Percentiles rank a stretch among this genome's conserved stretches.
phyloP scores from a whole-genome alignment of 2,113 vertebrate genomes.

The Leuciscus idus region DNA sequence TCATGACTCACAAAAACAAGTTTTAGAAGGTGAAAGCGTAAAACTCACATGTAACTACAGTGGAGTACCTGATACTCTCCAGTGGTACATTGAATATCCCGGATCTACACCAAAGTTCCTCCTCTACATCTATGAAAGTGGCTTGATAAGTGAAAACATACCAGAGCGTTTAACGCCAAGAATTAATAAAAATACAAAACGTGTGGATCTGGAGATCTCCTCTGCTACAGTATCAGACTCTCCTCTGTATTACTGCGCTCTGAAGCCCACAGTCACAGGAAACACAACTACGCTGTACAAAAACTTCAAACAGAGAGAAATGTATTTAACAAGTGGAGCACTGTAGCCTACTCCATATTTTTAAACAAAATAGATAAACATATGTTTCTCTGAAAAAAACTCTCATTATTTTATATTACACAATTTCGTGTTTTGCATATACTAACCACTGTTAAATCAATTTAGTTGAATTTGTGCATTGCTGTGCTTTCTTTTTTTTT shows the following conservation, averaged over 20 bases:
- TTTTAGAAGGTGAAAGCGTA: neutral
- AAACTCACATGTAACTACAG: conserved; percentile 25
- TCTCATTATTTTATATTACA: neutral
- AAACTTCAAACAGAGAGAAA: conserved; percentile 19
- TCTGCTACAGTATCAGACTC: neutral
- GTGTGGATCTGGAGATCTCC: conserved; percentile 21
- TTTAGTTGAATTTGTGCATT: neutral
- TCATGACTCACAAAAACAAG: neutral
- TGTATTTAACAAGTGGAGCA: no score
- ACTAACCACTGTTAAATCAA: neutral
- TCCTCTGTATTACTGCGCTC: conserved; percentile 27
- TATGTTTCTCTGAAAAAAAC: neutral
- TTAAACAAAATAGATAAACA: neutral
- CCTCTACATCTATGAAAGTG: conserved; percentile 23
- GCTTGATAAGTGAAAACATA: neutral
- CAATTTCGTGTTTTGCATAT: neutral
- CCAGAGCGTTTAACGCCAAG: neutral
- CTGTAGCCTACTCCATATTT: no score
- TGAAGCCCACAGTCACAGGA: conserved; percentile 40
- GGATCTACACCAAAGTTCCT: conserved; percentile 27
- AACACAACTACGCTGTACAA: conserved; percentile 26
- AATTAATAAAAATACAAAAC: neutral
- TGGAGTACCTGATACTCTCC: neutral
- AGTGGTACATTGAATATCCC: conserved; percentile 30
- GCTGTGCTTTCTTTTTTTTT: neutral